Conservation (phyloP, 2,888 invertebrate species). For the Athrips mouffetella region DNA sequence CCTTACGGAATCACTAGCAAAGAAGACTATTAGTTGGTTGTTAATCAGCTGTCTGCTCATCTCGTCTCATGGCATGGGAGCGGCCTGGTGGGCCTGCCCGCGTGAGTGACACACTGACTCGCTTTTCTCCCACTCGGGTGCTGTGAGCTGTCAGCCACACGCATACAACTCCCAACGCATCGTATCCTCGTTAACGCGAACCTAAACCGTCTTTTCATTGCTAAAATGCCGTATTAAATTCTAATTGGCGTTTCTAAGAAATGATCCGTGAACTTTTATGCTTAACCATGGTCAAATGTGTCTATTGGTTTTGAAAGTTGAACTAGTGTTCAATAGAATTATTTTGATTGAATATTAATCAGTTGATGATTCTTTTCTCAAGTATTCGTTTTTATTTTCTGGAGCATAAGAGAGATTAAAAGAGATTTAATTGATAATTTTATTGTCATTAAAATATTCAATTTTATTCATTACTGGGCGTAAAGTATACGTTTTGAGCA, state of each 20-base stretch:
- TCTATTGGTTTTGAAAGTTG: too few relatives aligned
- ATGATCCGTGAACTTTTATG: background rate
- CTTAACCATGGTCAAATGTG: too few relatives aligned
- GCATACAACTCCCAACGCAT: slow-evolving; percentile 17
- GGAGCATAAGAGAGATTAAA: too few relatives aligned
- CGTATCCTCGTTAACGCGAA: slow-evolving; percentile 8
- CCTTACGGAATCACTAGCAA: background rate
- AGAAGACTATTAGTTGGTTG: slow-evolving; percentile 11
- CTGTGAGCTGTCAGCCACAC: slow-evolving; percentile 24
- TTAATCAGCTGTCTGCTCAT: slow-evolving; percentile 7
- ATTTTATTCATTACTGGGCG: background rate
- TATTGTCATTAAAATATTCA: background rate
- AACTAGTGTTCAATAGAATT: too few relatives aligned
- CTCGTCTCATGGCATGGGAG: slow-evolving; percentile 23
- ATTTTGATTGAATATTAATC: too few relatives aligned
- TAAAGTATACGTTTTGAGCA: background rate
- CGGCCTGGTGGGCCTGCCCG: slow-evolving; percentile 18
- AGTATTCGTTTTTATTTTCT: too few relatives aligned
- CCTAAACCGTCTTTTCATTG: background rate
- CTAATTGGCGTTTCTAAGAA: background rate
- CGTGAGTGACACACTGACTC: slow-evolving; percentile 76
- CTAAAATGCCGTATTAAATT: background rate
- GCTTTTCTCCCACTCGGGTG: slow-evolving; percentile 51
- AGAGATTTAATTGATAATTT: too few relatives aligned
- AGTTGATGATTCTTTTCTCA: too few relatives aligned